These are phyloP conservation scores for Heliothis virescens DNA, from an alignment of 1,140 invertebrate genomes.

Conservation along the genomic window DNA sequence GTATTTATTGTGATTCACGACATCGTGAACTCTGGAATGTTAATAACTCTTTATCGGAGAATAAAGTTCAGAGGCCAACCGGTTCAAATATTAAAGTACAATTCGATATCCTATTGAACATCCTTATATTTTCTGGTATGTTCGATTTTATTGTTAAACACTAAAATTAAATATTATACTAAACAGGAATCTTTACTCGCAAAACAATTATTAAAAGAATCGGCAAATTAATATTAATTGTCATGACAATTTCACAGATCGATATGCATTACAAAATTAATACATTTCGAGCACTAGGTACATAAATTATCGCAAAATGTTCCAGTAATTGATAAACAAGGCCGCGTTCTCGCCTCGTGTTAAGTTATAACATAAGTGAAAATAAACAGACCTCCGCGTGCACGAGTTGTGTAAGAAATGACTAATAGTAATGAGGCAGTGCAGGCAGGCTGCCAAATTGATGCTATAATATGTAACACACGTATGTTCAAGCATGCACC, in stretches of 20 bases:
- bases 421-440: slow-evolving; percentile 20
- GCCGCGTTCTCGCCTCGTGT: not conserved
- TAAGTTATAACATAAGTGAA: slow-evolving; percentile 21
- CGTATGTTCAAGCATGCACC: not conserved
- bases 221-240: too few relatives aligned
- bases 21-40: too few relatives aligned
- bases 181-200: too few relatives aligned
- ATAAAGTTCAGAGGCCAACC: not conserved
- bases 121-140: not conserved
- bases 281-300: too few relatives aligned
- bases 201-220: too few relatives aligned
- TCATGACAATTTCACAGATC: too few relatives aligned
- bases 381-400: slow-evolving; percentile 19
- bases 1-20: not conserved
- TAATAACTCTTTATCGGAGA: too few relatives aligned
- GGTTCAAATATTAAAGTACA: not conserved
- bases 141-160: too few relatives aligned
- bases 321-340: not conserved
- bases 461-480: not conserved
- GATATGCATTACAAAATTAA: too few relatives aligned
- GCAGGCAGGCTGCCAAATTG: slow-evolving; percentile 13
- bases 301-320: not conserved
- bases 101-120: not conserved
- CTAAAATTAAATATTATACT: too few relatives aligned
- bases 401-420: slow-evolving; percentile 23